Evolutionary conservation across 1,140 invertebrate genomes (phyloP).

Genomic region (Scaptomyza graminum): DNA sequence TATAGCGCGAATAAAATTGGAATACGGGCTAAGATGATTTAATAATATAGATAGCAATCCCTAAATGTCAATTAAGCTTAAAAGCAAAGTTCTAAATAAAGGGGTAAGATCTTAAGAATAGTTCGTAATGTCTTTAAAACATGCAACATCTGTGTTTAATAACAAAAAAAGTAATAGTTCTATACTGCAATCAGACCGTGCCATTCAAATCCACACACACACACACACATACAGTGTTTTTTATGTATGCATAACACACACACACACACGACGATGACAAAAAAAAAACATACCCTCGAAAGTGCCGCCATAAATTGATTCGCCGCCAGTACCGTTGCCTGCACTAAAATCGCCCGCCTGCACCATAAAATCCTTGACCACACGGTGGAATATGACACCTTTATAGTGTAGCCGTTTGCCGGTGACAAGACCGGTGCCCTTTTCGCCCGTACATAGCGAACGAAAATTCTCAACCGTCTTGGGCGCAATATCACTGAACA

Average conservation of each 20-base stretch:
- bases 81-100: no score
- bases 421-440: conserved; percentile 89
- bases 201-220: neutral
- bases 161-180: neutral
- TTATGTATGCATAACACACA: conserved; percentile 7
- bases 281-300: conserved; percentile 88
- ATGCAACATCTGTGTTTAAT: conserved; percentile 1
- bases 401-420: conserved; percentile 90
- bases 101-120: neutral
- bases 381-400: conserved; percentile 94
- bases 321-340: conserved; percentile 95
- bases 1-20: no score
- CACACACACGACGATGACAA: neutral
- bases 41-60: no score
- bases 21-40: no score
- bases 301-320: conserved; percentile 95
- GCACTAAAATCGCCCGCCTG: conserved; percentile 94
- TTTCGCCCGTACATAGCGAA: conserved; percentile 95
- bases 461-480: conserved; percentile 98
- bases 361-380: conserved; percentile 97
- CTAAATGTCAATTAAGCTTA: no score
- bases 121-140: neutral
- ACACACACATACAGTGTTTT: neutral
- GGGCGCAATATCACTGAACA: conserved; percentile 96
- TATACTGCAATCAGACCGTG: neutral